Base-by-base conservation (phyloP, 2,797 vertebrate species). In the Sciaenops ocellatus region DNA sequence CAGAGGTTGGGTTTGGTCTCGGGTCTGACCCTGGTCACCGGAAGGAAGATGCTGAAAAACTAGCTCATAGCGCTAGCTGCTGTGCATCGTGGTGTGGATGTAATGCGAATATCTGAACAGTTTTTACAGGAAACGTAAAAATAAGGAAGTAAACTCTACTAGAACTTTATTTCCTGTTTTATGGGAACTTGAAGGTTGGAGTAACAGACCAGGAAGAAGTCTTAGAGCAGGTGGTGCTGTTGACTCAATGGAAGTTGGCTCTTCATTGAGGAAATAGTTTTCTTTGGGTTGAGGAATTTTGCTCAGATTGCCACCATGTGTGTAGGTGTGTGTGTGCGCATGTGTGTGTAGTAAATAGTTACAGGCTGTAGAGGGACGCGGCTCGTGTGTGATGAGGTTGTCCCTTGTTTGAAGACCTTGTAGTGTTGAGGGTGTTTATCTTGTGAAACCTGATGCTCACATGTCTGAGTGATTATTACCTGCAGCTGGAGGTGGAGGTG, bases 231-330 rank as follows among this genome's bases (percentile, higher is more conserved):
- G 48, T 28, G 28, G 26, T 24, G 15, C 70, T 76, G 76, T 48
- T 89, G 76, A 81, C 60, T 61, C 74, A 42, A n/a, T 78, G 81
- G 80, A 69, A 64, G 88, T 44, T 77, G 73, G 68, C 44, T 82
- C 69, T 88, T 90, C 89, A 89, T 88, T 89, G 87, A 92, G 91
- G 89, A 93, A 94, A 92, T 94, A 48, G 77, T 74, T 86, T 87
- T 76, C 28, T 66, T 20, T 54, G n/a, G 52, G 52, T 59, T 72
- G 9, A 79, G 83, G 87, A 90, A 86, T 89, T 60, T 69, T 61
- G 51, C 68, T 34, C 44, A 17, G 24, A 48, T 68, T 42, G n/a
- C 22, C 34, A 15, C 15, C 15, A 18, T 6, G 41, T 38, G 80
- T 56, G 38, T 76, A 61, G 30, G 30, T 69, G 78, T 22, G 55